phyloP scores from a whole-genome alignment of 2,113 vertebrate species.

The Numida meleagris region DNA sequence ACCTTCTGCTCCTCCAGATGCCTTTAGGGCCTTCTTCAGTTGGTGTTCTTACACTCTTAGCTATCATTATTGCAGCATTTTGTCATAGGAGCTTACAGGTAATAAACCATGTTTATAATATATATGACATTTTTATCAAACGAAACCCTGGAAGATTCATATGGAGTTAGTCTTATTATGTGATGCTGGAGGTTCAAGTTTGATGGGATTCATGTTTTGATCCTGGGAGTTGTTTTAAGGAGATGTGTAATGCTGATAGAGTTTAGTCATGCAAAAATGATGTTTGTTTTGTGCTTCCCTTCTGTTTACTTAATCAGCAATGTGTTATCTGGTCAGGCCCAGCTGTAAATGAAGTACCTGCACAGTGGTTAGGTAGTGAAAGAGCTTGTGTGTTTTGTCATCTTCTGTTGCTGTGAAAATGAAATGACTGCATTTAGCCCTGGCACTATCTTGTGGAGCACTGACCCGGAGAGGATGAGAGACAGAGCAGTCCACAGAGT shows the following conservation, averaged over 20 bases:
- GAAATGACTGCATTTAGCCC: neutral
- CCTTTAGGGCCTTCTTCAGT: neutral
- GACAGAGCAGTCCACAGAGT: neutral
- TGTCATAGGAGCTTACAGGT: neutral
- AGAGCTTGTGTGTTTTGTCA: neutral
- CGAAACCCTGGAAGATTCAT: neutral
- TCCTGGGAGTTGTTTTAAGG: neutral
- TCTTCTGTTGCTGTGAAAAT: neutral
- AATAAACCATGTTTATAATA: neutral
- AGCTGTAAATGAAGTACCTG: neutral
- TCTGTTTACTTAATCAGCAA: neutral
- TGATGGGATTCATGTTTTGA: neutral
- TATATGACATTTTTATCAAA: neutral
- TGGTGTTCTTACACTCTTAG: neutral
- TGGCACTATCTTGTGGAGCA: neutral
- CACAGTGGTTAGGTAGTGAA: neutral
- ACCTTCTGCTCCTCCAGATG: neutral
- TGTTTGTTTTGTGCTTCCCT: neutral
- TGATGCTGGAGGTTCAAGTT: neutral
- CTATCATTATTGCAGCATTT: rapidly evolving
- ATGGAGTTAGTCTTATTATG: neutral
- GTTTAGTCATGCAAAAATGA: neutral
- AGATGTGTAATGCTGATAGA: neutral
- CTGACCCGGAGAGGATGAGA: neutral
- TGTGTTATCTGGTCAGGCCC: neutral